Evolutionary conservation across 2,888 invertebrate species (phyloP).

Genomic region (Sceliomorpha sp.): DNA sequence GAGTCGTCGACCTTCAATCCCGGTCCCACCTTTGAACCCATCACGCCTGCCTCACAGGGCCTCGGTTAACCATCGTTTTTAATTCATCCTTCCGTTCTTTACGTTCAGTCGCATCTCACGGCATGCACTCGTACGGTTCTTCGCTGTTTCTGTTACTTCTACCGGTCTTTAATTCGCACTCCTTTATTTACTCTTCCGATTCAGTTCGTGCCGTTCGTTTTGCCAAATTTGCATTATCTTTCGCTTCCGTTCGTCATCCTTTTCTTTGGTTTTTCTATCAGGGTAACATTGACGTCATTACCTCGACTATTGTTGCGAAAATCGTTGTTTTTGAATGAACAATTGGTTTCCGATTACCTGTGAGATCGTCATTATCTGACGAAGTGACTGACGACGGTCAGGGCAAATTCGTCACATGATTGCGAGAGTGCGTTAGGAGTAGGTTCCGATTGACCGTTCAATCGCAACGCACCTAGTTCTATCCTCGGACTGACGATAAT

Average conservation of each 20-base stretch:
- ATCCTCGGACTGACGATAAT: conserved; percentile 9
- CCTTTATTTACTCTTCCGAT: not conserved
- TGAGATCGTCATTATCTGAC: conserved; percentile 10
- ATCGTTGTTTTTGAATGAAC: conserved; percentile 39
- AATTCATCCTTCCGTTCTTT: conserved; percentile 12
- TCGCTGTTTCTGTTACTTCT: conserved; percentile 4
- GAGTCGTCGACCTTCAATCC: conserved; percentile 81
- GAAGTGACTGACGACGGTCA: conserved; percentile 1
- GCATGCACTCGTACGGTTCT: conserved; percentile 10
- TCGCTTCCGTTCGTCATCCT: conserved; percentile 4
- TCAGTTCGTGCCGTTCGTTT: not conserved
- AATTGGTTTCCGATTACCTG: conserved; percentile 31
- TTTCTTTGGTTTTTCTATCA: conserved; percentile 22
- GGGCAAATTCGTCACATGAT: conserved; percentile 14
- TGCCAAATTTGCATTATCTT: conserved; percentile 6
- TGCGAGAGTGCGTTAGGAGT: conserved; percentile 5
- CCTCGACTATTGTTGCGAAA: conserved; percentile 9
- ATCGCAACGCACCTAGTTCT: conserved; percentile 9
- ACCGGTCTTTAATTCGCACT: conserved; percentile 1
- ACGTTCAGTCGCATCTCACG: conserved; percentile 4
- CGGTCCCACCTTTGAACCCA: conserved; percentile 69
- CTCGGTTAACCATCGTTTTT: conserved; percentile 64
- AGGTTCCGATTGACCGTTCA: conserved; percentile 31
- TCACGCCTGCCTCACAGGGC: conserved; percentile 76
- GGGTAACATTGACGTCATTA: conserved; percentile 31